Base-by-base conservation (phyloP, 64 coral and sea anemone genomes). In the Pocillopora damicornis region DNA sequence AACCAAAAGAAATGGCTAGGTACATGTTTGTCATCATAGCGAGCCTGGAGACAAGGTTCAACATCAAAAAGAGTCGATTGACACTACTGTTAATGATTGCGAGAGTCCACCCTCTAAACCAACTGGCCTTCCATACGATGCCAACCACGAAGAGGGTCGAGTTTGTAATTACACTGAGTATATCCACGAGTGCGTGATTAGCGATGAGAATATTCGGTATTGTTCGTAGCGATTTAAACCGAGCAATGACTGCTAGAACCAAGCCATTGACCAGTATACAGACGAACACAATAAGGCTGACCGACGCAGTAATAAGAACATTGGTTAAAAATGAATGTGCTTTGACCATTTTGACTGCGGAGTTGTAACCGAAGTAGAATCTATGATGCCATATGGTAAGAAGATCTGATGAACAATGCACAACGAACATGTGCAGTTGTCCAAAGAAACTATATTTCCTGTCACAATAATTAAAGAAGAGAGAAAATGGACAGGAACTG, bases 181-280 rank as follows among this genome's bases (percentile, higher is more conserved):
- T 17, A 56, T 78, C 76, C 37, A 78, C 37, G 0, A 16, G 38
- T 2, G 76, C 36, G 57, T 58, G 76, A 17, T 78, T 78, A 11
- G 76, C 37, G 13, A 78, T 5, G 13, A 78, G 42, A 18, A 59
- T 22, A 22, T 78, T 78, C 5, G 14, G 51, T n/a, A 78, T 1
- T 15, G 76, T 78, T 78, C 38, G 76, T 11, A 78, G 22, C 42
- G 76, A 78, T 57, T 51, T 78, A 58, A 78, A 78, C 7, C 76
- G 76, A n/a, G 76, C 76, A n/a, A 78, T 57, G 15, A 78, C 13
- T 0, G 22, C 38, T 0, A 78, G 76, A 78, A 78, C 22, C 38
- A n/a, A 59, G 17, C 38, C 76, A 78, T 78, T 78, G 3, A 15
- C 37, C 0, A 78, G 17, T 2, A 36, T 16, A 8, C 17, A 38